Evolutionary conservation across 2,888 invertebrate species (phyloP), one percentile per base, ranked within the genome.

Genomic region (Geotrupes spiniger): DNA sequence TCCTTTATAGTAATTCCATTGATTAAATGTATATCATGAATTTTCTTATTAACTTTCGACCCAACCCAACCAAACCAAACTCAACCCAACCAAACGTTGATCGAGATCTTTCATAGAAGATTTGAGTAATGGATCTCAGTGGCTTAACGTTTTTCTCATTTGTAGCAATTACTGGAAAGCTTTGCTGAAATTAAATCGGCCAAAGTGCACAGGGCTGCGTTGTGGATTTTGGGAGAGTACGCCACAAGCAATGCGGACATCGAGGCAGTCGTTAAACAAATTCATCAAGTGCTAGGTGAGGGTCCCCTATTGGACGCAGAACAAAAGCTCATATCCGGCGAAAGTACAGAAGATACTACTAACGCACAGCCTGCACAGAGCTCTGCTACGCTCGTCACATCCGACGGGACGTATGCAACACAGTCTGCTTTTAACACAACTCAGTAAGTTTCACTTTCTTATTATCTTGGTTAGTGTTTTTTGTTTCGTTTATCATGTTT

Each of bases 161-260:
- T 60, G 0, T 57, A 80, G 79, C 79, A 79, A 74, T 76, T 92
- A 0, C 68, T 90, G 51, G 91, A 97, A 71, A 83, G 88, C 2
- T 90, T 97, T 65, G 81, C 87, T 1, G 81, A 85, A 51, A 92
- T 99, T 61, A 87, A 89, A 61, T 89, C 91, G n/a, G 87, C 91
- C 2, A 91, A 89, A 76, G 89, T 95, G 17, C 92, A 94, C 61
- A 85, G 97, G 51, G 89, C 94, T 1, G 93, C 97, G 1, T 77
- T 99, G 45, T 99, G 99, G 99, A 92, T 99, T 65, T 78, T 97
- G 49, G 98, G 98, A 3, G 97, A 99, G 74, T 99, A 95, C 73
- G 92, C 95, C 1, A 86, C 86, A 48, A 81, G 83, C 0, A 76
- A 82, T 16, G 80, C 82, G 12, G 89, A 93, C 56, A 92, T 95